Evolutionary conservation across 2,113 vertebrate species (phyloP).

Genomic region (Leucopsar rothschildi): DNA sequence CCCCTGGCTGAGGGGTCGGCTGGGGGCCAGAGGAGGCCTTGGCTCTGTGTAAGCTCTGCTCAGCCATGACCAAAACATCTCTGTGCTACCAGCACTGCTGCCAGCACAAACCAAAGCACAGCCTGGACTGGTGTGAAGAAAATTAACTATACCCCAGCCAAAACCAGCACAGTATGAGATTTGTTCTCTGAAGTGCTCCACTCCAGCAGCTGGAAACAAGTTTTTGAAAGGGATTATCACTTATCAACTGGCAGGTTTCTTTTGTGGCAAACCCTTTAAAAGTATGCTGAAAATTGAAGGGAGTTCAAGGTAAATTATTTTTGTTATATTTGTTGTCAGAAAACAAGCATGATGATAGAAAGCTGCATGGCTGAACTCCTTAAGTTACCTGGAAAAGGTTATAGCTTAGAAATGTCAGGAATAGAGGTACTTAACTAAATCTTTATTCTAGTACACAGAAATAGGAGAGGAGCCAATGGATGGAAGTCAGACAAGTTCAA

Average conservation of each 20-base stretch:
- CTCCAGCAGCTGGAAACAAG: neutral
- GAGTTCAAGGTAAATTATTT: neutral
- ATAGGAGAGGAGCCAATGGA: neutral
- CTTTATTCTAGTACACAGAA: neutral
- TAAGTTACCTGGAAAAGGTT: neutral
- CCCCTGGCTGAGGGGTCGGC: neutral
- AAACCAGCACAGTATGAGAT: neutral
- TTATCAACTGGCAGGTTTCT: neutral
- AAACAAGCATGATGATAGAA: neutral
- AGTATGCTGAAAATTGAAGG: neutral
- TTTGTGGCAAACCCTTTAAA: neutral
- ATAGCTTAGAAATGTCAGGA: neutral
- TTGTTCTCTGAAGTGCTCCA: neutral
- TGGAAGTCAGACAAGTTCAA: neutral
- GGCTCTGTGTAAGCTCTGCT: neutral
- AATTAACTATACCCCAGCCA: neutral
- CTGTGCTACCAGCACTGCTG: neutral
- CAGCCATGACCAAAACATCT: neutral
- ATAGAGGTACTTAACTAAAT: neutral
- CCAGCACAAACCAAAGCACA: neutral
- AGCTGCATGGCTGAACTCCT: neutral
- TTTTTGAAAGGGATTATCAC: neutral
- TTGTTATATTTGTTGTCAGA: neutral
- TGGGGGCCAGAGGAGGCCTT: neutral
- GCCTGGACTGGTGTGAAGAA: neutral